Percentiles rank a stretch among this genome's conserved stretches.
Conservation (phyloP, 2,797 vertebrate species). For the Macrochelys suwanniensis region DNA sequence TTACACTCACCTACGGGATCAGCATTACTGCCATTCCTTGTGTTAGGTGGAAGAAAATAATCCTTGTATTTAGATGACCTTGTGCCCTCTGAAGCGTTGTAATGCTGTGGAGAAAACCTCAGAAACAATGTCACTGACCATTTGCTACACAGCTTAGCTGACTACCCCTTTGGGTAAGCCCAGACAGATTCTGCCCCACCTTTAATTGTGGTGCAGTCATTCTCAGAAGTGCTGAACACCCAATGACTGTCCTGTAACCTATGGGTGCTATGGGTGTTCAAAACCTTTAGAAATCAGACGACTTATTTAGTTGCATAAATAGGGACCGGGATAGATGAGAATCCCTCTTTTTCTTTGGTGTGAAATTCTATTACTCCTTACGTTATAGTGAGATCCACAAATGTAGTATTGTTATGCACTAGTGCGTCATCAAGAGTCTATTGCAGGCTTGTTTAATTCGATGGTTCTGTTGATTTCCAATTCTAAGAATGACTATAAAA, state of each 20-base stretch:
- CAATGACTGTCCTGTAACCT: neutral
- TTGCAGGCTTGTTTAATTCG: neutral
- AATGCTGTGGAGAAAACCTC: too few species aligned
- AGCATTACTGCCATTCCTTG: too few species aligned
- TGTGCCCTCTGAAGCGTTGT: too few species aligned
- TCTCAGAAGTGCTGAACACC: neutral
- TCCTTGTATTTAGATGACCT: too few species aligned
- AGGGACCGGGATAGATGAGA: neutral
- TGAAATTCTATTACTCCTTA: neutral
- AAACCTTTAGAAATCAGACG: neutral
- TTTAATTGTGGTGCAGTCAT: too few species aligned
- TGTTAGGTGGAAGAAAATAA: too few species aligned
- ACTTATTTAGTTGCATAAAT: neutral
- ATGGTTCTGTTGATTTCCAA: slow-evolving; percentile 27
- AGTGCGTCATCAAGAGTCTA: neutral
- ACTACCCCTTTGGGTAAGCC: too few species aligned
- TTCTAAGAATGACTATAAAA: slow-evolving; percentile 31
- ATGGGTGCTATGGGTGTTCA: neutral
- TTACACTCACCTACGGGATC: too few species aligned
- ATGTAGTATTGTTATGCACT: neutral
- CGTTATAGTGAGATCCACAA: neutral
- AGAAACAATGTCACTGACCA: too few species aligned
- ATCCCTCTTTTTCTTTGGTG: fast-evolving
- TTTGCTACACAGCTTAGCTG: too few species aligned
- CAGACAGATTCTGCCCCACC: too few species aligned